Evolutionary conservation across 1,140 invertebrate species (phyloP), one percentile per base, ranked within the genome.

Genomic region (Oncopodura yosiiana): DNA sequence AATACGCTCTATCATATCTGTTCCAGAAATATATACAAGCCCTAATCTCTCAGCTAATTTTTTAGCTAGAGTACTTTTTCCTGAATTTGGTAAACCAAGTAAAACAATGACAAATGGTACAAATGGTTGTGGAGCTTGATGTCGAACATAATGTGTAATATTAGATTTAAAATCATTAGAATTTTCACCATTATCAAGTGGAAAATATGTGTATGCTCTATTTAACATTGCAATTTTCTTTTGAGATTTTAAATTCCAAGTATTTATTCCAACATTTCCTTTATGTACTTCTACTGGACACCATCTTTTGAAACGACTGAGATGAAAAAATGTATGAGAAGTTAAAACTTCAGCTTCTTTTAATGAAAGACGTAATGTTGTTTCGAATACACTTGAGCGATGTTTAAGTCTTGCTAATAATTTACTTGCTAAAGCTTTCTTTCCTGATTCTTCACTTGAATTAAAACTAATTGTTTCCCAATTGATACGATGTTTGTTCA

Each of bases 231-330:
- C 53, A 36, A 53, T 45, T 46, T 56, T 62, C 16, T 26, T 37
- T 3, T 59, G 32, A 30, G 27, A 42, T 29, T 34, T 23, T 0
- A 50, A 49, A 27, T 56, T 55, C 60, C 60, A 62, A 11, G 56
- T 27, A 46, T 59, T 62, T 3, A 62, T 18, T 18, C 27, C 56
- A 12, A 23, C n/a, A 27, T 62, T 59, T 38, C 60, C 60, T 49
- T 56, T 58, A 37, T 24, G 16, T 49, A 61, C 60, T 39, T 62
- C 60, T 3, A 62, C 60, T 1, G 60, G 60, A 37, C 56, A 58
- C 56, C 52, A 56, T 37, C 56, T 21, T 24, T 38, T 41, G 19
- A 62, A 53, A 29, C 37, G 26, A 29, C 49, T 58, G n/a, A 58
- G 49, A 6, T 57, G 52, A 30, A 53, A 62, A n/a, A 43, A 58